Evolutionary conservation across 2,113 vertebrate species (phyloP).

Genomic region (Sphaerodactylus townsendi): DNA sequence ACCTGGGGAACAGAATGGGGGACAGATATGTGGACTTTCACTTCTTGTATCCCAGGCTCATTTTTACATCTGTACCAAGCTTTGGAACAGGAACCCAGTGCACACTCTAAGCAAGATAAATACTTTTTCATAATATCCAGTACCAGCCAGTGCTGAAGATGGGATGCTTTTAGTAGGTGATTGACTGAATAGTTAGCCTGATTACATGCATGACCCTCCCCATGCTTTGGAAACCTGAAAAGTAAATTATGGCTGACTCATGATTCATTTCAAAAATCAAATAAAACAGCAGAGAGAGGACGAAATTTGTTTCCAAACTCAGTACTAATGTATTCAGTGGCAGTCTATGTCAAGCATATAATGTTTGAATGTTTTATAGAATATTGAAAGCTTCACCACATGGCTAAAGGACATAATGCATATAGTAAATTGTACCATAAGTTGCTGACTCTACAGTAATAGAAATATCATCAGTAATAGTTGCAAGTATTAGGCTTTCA

Average conservation of each 20-base stretch:
- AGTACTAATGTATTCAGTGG: neutral
- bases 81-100: too few species aligned
- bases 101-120: too few species aligned
- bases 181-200: neutral
- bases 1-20: neutral
- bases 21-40: neutral
- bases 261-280: neutral
- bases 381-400: neutral
- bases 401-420: neutral
- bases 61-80: too few species aligned
- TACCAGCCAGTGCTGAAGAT: too few species aligned
- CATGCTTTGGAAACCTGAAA: neutral
- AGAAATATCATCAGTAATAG: neutral
- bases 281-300: slow-evolving; percentile 9
- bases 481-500: neutral
- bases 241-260: neutral
- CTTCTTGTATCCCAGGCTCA: too few species aligned
- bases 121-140: too few species aligned
- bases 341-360: neutral
- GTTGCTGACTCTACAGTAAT: neutral
- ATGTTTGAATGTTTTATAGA: neutral
- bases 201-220: neutral
- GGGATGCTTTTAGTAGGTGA: too few species aligned
- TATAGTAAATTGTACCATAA: neutral
- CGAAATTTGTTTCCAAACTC: slow-evolving; percentile 1